Conservation (phyloP, 2,113 vertebrate species). For the Carassius carassius region DNA sequence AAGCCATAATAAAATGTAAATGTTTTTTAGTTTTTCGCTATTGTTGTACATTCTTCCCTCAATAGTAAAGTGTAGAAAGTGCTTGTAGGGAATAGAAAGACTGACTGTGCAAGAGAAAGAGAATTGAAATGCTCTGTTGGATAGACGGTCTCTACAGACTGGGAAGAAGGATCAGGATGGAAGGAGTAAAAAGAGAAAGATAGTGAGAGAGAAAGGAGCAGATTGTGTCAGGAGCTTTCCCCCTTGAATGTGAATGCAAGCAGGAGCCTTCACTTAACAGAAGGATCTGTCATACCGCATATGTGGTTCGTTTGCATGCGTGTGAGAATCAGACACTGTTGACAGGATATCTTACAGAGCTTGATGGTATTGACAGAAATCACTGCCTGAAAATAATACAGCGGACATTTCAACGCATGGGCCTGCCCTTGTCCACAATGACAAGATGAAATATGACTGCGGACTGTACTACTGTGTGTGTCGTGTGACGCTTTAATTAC, state of each 20-base stretch:
- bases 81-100: not conserved
- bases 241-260: conserved; percentile 39
- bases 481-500: not conserved
- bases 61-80: not conserved
- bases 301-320: conserved; percentile 4
- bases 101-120: conserved; percentile 14
- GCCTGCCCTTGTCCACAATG: conserved; percentile 42
- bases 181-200: conserved; percentile 38
- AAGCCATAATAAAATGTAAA: not conserved
- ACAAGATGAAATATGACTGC: conserved; percentile 38
- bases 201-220: conserved; percentile 20
- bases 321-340: conserved; percentile 14
- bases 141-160: conserved; percentile 51
- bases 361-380: conserved; percentile 41
- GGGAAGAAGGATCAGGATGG: conserved; percentile 51
- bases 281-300: conserved; percentile 28
- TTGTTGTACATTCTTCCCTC: not conserved
- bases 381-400: conserved; percentile 41
- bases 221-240: conserved; percentile 29
- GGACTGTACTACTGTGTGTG: not conserved
- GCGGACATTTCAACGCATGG: conserved; percentile 23
- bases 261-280: conserved; percentile 38
- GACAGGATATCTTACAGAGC: conserved; percentile 35
- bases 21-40: too few species aligned
- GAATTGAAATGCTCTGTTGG: conserved; percentile 30